Evolutionary conservation across 2,888 invertebrate genomes (phyloP).

Genomic region (Diadegma fenestrale): DNA sequence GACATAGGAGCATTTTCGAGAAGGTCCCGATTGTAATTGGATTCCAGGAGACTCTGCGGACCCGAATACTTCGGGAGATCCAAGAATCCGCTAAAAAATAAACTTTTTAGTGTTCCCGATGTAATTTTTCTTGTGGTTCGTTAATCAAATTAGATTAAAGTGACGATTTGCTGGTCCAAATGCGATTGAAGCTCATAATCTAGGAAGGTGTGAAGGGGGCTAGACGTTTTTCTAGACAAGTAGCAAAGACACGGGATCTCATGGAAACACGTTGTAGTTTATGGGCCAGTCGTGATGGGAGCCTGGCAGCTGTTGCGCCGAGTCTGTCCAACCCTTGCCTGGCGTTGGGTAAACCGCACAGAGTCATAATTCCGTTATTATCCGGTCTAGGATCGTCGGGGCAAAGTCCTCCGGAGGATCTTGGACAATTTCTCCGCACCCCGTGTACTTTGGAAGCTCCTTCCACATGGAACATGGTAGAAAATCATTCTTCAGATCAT

Average conservation of each 20-base stretch:
- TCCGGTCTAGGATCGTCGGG: conserved; percentile 59
- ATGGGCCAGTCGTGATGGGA: not conserved
- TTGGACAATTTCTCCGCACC: conserved; percentile 16
- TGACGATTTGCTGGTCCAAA: not conserved
- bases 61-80: not conserved
- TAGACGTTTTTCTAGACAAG: not conserved
- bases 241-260: not conserved
- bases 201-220: not conserved
- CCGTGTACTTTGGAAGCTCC: not conserved
- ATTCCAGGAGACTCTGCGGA: conserved; percentile 25
- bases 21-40: conserved; percentile 21
- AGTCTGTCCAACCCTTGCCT: not conserved
- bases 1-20: conserved; percentile 1
- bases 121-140: not conserved
- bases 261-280: conserved; percentile 10
- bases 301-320: conserved; percentile 47
- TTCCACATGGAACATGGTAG: conserved; percentile 10
- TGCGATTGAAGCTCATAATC: not conserved
- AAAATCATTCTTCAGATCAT: conserved; percentile 32
- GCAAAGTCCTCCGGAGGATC: conserved; percentile 12
- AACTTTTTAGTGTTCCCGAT: not conserved
- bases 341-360: conserved; percentile 56
- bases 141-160: too few relatives aligned
- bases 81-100: not conserved
- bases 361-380: conserved; percentile 66